Evolutionary conservation across 2,888 invertebrate species (phyloP).

Genomic region (Boloria selene): DNA sequence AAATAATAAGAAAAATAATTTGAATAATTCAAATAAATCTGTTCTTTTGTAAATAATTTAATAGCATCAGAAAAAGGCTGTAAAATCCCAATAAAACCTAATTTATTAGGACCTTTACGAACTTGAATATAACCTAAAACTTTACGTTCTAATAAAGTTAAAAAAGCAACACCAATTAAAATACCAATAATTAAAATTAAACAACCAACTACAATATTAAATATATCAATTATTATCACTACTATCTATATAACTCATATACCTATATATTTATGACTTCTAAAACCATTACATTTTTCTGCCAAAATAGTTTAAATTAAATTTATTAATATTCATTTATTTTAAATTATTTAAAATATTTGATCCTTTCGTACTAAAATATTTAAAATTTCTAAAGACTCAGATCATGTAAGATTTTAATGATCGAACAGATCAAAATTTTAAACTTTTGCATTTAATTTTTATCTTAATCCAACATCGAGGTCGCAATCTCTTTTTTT

Average conservation of each 20-base stretch:
- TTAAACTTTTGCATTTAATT: too few relatives aligned
- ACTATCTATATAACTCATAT: not conserved
- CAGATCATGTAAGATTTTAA: too few relatives aligned
- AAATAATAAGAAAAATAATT: constrained; percentile 84
- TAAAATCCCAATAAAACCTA: too few relatives aligned
- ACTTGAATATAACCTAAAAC: constrained; percentile 87
- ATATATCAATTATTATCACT: constrained; percentile 57
- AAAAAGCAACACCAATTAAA: constrained; percentile 86
- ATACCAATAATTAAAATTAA: constrained; percentile 83
- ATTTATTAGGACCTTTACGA: constrained; percentile 64
- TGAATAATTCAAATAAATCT: constrained; percentile 41
- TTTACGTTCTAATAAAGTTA: constrained; percentile 86
- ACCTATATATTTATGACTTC: constrained; percentile 34
- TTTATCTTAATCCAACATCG: constrained; percentile 90
- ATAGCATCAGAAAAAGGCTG: too few relatives aligned
- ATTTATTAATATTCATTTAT: constrained; percentile 60
- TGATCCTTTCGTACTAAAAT: constrained; percentile 92
- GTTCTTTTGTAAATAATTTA: too few relatives aligned
- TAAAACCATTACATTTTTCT: constrained; percentile 88
- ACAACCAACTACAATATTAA: constrained; percentile 68
- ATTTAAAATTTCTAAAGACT: constrained; percentile 79
- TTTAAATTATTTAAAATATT: constrained; percentile 81
- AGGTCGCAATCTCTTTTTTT: constrained; percentile 90
- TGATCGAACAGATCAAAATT: too few relatives aligned
- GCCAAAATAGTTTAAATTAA: constrained; percentile 79